Base-by-base conservation (phyloP, 2,113 vertebrate genomes). In the Acrocephalus arundinaceus region DNA sequence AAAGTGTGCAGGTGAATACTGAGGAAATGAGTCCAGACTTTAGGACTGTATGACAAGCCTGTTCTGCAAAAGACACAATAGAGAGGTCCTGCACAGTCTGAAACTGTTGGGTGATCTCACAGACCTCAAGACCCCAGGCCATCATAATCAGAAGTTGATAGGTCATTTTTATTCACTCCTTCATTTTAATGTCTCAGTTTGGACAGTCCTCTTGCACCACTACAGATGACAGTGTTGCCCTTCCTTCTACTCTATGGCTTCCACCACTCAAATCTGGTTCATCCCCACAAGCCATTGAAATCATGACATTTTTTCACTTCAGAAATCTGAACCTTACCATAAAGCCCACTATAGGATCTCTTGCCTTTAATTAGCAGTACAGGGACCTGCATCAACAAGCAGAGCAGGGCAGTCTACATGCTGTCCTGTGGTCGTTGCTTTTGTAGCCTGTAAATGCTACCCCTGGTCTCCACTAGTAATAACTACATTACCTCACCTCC, bases 221-320 rank as follows among this genome's bases (percentile, higher is more conserved):
- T 59, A 30, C 31, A 72, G 31, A 6, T n/a, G 28, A n/a, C 20
- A 33, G 20, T 48, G n/a, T 4, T 62, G 24, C 39, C 48, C 33
- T 65, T 73, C 12, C 10, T 70, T 5, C 5, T 2, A 4, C 0
- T 0, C 2, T 15, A 7, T 3, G 10, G 11, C 41, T 71, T 57
- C 37, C 70, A 51, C 24, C 23, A 11, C 18, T 51, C 41, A 43
- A 72, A 63, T 80, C 27, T 5, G 4, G 13, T 33, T n/a, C 21
- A n/a, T 61, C 27, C 22, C 33, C 19, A 22, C 27, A 75, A 33
- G 11, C 79, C 68, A 48, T 59, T 77, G 68, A 84, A 87, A 54
- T 39, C 5, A 52, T 27, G 24, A 21, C 3, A 14, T 39, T 68
- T 41, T 62, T 71, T 66, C 12, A 52, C 46, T 88, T 85, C 46